These are phyloP conservation scores for Melospiza georgiana DNA, from an alignment of 2,113 vertebrate genomes.

Conservation along the genomic window DNA sequence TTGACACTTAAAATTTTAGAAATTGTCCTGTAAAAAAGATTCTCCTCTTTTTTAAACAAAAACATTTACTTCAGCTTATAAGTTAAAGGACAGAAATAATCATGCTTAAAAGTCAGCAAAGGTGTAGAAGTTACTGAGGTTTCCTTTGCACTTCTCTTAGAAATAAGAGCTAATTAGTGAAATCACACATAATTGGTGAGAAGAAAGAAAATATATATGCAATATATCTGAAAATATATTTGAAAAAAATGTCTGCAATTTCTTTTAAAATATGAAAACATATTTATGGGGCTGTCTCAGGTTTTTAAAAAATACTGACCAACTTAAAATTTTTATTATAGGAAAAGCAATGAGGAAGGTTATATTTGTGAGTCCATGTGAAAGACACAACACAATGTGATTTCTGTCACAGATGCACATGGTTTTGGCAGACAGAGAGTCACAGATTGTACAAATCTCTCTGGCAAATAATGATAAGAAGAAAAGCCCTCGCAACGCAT, in stretches of 20 bases:
- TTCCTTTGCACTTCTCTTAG: not conserved
- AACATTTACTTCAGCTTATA: not conserved
- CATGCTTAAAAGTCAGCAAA: not conserved
- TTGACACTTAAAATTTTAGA: not conserved
- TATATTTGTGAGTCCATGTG: not conserved
- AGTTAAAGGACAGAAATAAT: not conserved
- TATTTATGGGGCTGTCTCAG: not conserved
- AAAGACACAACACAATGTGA: not conserved
- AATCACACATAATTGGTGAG: not conserved
- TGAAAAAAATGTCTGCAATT: not conserved
- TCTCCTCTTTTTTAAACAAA: not conserved
- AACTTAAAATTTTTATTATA: not conserved
- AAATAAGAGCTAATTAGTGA: not conserved
- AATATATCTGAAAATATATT: not conserved
- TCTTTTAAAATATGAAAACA: not conserved
- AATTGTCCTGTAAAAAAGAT: not conserved
- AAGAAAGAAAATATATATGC: not conserved
- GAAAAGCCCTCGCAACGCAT: not conserved
- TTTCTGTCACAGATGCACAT: not conserved
- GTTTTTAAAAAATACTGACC: not conserved
- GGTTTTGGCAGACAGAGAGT: not conserved
- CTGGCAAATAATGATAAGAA: conserved; percentile 23
- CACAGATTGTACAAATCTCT: not conserved
- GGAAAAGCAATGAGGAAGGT: not conserved
- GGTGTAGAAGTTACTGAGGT: not conserved